A percentile compares a stretch with the other conserved stretches of the same genome.
Evolutionary conservation across 2,797 vertebrate genomes (phyloP).

Genomic region (Xiphorhynchus erythropygius): DNA sequence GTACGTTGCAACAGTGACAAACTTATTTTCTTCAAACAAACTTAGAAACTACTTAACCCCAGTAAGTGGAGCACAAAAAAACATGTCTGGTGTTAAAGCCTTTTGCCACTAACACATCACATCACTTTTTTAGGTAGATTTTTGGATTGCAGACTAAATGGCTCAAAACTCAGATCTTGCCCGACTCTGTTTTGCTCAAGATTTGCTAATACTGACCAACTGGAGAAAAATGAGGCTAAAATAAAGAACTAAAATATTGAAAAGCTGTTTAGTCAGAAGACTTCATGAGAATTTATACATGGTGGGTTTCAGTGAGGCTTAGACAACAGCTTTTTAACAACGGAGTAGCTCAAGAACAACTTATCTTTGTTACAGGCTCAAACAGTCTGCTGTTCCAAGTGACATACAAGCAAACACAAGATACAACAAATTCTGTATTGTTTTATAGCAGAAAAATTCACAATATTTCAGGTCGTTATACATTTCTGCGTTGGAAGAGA

Average conservation of each 20-base stretch:
- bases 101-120: not conserved
- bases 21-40: not conserved
- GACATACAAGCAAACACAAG: not conserved
- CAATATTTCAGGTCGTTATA: not conserved
- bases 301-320: not conserved
- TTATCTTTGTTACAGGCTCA: not conserved
- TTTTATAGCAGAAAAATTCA: not conserved
- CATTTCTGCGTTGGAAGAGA: not conserved
- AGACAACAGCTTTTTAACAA: not conserved
- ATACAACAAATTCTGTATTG: not conserved
- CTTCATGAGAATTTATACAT: not conserved
- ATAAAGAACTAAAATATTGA: not conserved
- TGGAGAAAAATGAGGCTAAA: not conserved
- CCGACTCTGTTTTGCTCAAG: not conserved
- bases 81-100: fast-evolving
- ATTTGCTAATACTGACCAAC: not conserved
- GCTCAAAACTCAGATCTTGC: not conserved
- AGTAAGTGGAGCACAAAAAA: not conserved
- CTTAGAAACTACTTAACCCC: not conserved
- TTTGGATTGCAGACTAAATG: not conserved
- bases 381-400: not conserved
- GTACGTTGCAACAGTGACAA: fast-evolving
- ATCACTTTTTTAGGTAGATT: not conserved
- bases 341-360: not conserved
- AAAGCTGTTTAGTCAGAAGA: not conserved